Base-by-base conservation (phyloP, 2,797 vertebrate species). In the Knipowitschia caucasica region DNA sequence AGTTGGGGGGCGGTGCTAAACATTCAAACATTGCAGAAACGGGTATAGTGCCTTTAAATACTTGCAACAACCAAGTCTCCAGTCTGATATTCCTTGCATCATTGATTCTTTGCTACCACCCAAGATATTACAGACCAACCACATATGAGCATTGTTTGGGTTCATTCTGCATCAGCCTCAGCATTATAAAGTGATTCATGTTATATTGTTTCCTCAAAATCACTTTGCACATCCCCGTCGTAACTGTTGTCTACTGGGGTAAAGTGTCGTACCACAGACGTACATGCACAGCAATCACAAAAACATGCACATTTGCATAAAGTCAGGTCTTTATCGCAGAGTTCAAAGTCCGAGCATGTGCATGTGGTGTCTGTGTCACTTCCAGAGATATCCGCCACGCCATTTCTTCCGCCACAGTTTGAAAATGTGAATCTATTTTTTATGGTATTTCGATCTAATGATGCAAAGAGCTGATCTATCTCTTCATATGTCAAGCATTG, bases 201-300 rank as follows among this genome's bases (percentile, higher is more conserved):
- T 89, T 50, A 91, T 67, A 92, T 85, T 2, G 89, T 86, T 78
- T 88, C 88, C 39, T 90, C 90, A 27, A 57, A 71, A 56, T 89
- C 88, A 58, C 80, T 86, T 49, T 81, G 79, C 55, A 70, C 23
- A 26, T 83, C 83, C 62, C 29, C 64, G 50, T 67, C 58, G 3
- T 24, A 24, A 26, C 34, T 57, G 40, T 47, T 33, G 35, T 72
- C 62, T 33, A 20, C 44, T 2, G 85, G 75, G 27, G 88, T 86
- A 34, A 91, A 82, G 55, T 90, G 88, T 45, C 89, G 81, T 81
- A 89, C 92, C 7, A 91, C 82, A 0, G 82, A 71, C 23, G 66
- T 62, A 55, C 87, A 91, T 44, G 54, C 83, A 45, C 64, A 76
- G 50, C 15, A 35, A 39, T 56, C 71, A 59, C 44, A 21, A 40